Evolutionary conservation across 2,797 vertebrate species (phyloP).

Genomic region (Myotis vivesi): DNA sequence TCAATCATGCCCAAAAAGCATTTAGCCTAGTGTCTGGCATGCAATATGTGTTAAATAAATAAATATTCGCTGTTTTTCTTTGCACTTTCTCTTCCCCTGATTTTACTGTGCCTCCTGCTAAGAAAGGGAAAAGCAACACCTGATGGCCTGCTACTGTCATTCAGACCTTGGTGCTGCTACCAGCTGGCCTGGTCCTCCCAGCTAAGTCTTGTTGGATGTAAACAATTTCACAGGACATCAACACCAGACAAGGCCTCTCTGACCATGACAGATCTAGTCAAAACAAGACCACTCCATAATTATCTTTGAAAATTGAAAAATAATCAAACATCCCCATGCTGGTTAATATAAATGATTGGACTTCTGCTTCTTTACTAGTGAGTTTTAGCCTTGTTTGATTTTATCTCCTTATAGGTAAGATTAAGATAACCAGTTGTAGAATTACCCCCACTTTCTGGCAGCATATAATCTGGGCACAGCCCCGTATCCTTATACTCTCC

Average conservation of each 20-base stretch:
- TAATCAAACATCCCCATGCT: not conserved
- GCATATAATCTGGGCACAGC: not conserved
- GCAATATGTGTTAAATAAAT: not conserved
- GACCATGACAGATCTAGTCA: not conserved
- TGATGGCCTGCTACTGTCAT: not conserved
- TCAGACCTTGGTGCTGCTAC: not conserved
- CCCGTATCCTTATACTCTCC: not conserved
- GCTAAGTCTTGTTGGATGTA: not conserved
- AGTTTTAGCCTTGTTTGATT: not conserved
- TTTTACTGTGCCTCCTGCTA: not conserved
- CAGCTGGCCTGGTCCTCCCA: not conserved
- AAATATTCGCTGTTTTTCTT: not conserved
- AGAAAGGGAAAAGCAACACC: not conserved
- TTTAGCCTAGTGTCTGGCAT: not conserved
- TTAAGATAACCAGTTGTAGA: not conserved
- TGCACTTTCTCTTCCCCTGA: not conserved
- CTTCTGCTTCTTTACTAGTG: not conserved
- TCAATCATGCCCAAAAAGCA: not conserved
- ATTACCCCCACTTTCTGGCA: not conserved
- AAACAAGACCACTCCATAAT: not conserved
- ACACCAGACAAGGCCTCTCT: not conserved
- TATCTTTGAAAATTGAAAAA: not conserved
- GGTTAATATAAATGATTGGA: not conserved
- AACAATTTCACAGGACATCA: not conserved
- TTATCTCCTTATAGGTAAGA: not conserved